Conservation (phyloP, 2,888 invertebrate genomes). For the Ernsta delagoae region DNA sequence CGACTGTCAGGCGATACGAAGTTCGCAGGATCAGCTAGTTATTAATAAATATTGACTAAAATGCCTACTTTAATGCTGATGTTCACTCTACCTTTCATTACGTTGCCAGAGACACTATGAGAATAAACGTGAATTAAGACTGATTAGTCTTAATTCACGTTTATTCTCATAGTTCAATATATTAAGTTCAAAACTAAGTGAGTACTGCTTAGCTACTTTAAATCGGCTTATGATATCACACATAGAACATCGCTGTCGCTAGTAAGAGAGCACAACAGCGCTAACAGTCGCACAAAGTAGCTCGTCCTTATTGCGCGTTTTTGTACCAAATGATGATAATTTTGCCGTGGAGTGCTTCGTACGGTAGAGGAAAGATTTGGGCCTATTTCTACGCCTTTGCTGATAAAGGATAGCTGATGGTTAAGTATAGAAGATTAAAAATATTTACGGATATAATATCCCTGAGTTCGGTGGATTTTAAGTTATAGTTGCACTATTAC, state of each 20-base stretch:
- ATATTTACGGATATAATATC: background rate
- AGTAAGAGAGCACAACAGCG: background rate
- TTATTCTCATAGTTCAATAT: no score
- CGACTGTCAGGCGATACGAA: no score
- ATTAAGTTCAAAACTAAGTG: no score
- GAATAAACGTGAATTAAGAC: no score
- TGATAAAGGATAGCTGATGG: conserved; percentile 12
- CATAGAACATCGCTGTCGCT: background rate
- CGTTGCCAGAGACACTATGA: no score
- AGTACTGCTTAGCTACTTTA: no score
- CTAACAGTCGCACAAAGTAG: conserved; percentile 40
- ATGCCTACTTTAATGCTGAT: no score
- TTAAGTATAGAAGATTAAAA: background rate
- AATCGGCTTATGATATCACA: no score
- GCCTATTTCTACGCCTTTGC: conserved; percentile 28
- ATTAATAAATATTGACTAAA: no score
- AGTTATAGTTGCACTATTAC: background rate
- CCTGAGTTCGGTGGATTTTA: background rate
- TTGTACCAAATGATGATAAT: conserved; percentile 63
- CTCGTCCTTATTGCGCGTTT: conserved; percentile 57
- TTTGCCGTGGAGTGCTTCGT: conserved; percentile 55
- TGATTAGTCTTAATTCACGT: no score
- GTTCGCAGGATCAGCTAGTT: no score
- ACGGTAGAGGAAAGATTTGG: conserved; percentile 38
- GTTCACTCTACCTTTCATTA: no score